Percentiles rank a stretch among this genome's conserved stretches.
These are phyloP conservation scores for Diceros bicornis DNA, from an alignment of 2,797 vertebrate genomes.

Conservation along the genomic window DNA sequence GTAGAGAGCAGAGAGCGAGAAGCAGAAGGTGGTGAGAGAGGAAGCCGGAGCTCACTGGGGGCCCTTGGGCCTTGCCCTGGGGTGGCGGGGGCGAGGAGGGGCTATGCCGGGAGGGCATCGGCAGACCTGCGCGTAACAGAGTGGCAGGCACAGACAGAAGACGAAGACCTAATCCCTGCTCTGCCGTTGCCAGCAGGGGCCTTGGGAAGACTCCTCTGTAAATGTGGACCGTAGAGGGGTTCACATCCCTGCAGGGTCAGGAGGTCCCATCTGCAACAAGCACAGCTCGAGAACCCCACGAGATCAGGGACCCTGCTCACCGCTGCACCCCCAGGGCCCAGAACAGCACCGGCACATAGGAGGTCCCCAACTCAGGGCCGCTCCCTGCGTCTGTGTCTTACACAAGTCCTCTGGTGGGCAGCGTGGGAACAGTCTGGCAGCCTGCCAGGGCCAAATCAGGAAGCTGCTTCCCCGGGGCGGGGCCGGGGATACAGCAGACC, in stretches of 20 bases:
- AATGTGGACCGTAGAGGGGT: neutral
- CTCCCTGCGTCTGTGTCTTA: rapidly evolving
- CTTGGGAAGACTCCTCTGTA: neutral
- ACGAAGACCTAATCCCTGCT: neutral
- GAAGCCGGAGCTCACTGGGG: rapidly evolving
- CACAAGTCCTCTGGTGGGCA: neutral
- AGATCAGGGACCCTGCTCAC: neutral
- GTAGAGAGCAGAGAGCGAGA: neutral
- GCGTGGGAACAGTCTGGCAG: rapidly evolving
- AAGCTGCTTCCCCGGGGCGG: rapidly evolving
- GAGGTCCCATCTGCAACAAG: neutral
- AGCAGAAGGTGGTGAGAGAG: neutral
- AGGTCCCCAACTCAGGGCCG: neutral
- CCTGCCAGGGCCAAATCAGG: rapidly evolving
- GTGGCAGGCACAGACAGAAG: neutral
- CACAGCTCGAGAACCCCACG: rapidly evolving
- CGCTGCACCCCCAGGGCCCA: rapidly evolving
- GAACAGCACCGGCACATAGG: rapidly evolving
- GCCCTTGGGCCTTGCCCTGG: rapidly evolving
- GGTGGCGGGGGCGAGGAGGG: rapidly evolving
- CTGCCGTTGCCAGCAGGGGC: neutral
- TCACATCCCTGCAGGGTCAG: neutral
- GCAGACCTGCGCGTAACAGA: neutral
- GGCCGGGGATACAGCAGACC: neutral
- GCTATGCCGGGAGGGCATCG: rapidly evolving